These are phyloP conservation scores for Dryomyza anilis DNA, from an alignment of 2,888 invertebrate genomes.

Conservation along the genomic window DNA sequence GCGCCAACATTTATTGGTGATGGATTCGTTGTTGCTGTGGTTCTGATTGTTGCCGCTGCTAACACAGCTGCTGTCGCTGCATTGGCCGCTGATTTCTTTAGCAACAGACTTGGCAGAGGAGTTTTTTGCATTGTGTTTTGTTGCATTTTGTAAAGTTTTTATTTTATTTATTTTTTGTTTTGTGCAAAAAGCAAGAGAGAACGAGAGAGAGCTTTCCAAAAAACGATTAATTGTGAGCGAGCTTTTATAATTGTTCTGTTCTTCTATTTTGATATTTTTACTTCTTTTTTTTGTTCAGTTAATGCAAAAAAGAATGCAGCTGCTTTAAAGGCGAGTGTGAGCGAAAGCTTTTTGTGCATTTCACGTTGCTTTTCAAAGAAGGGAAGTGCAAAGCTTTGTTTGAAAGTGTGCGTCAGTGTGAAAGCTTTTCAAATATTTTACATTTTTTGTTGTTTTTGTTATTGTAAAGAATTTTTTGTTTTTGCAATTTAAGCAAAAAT, in stretches of 20 bases:
- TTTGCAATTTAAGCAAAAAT: not conserved
- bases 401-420: not conserved
- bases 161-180: too few species aligned
- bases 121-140: conserved; percentile 8
- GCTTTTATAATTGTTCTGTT: not conserved
- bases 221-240: too few species aligned
- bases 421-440: not conserved
- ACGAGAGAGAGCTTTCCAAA: not conserved
- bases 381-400: not conserved
- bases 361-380: not conserved
- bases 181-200: not conserved
- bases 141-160: conserved; percentile 3
- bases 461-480: not conserved
- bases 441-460: not conserved
- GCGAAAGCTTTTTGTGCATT: not conserved
- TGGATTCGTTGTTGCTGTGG: not conserved
- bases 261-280: not conserved
- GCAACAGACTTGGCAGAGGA: conserved; percentile 20
- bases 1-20: not conserved
- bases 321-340: not conserved
- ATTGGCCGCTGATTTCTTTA: not conserved
- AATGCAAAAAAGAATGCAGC: not conserved
- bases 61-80: not conserved
- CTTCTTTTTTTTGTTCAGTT: not conserved
- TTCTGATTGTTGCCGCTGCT: conserved; percentile 3